These are phyloP conservation scores for Cynopterus sphinx DNA, from an alignment of 2,797 vertebrate genomes.

Conservation along the genomic window DNA sequence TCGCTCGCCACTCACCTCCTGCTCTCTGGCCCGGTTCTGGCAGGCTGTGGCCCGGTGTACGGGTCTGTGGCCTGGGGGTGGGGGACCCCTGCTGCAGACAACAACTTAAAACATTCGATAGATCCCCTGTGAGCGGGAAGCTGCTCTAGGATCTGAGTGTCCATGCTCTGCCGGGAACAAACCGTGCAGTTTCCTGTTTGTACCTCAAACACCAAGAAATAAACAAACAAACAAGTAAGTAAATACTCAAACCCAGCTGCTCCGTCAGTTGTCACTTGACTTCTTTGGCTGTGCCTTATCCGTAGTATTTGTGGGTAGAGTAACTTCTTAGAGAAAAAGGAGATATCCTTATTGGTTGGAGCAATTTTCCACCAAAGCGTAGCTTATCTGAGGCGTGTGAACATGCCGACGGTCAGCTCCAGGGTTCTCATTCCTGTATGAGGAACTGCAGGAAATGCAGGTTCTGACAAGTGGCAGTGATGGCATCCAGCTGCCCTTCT, in stretches of 20 bases:
- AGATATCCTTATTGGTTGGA: slow-evolving; percentile 15
- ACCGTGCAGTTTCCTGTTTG: slow-evolving; percentile 19
- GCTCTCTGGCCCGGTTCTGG: too few relatives aligned
- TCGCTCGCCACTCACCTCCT: too few relatives aligned
- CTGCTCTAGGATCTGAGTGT: background rate
- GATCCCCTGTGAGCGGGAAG: background rate
- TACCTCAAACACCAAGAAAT: slow-evolving; percentile 52
- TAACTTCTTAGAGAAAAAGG: slow-evolving; percentile 69
- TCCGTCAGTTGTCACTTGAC: background rate
- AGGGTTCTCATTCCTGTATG: background rate
- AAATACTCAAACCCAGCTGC: background rate
- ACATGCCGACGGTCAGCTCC: background rate
- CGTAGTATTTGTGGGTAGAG: slow-evolving; percentile 58
- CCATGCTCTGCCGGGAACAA: background rate
- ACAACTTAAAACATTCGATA: background rate
- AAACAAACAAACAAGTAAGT: background rate
- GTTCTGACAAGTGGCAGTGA: background rate
- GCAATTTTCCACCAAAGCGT: slow-evolving; percentile 19
- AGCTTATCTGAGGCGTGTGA: background rate
- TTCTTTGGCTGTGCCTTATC: slow-evolving; percentile 71
- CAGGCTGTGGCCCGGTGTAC: too few relatives aligned
- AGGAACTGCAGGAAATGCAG: background rate
- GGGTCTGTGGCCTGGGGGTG: too few relatives aligned
- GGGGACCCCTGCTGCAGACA: background rate
- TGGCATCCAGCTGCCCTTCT: background rate